These are phyloP conservation scores for Dendrolimus pini DNA, from an alignment of 2,888 invertebrate species.

Conservation along the genomic window DNA sequence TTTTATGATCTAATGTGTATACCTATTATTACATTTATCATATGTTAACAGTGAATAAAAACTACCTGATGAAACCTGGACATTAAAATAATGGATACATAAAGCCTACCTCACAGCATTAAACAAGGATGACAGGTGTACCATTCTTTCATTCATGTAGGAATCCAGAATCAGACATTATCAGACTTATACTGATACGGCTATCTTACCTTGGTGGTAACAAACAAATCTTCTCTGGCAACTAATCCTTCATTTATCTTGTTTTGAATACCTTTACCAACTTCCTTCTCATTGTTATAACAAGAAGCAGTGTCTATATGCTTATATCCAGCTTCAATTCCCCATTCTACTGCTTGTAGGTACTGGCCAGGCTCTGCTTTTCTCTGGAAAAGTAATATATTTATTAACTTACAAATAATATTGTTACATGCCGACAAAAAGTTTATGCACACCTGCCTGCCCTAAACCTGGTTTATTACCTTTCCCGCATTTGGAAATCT, in stretches of 20 bases:
- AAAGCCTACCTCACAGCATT: too few species aligned
- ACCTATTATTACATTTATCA: neutral
- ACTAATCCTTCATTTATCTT: constrained; percentile 65
- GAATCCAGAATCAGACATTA: too few species aligned
- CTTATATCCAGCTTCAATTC: constrained; percentile 66
- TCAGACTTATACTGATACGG: too few species aligned
- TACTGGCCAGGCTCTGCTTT: constrained; percentile 46
- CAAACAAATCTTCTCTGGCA: constrained; percentile 66
- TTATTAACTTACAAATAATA: too few species aligned
- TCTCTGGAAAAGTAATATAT: constrained; percentile 31
- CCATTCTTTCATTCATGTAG: too few species aligned
- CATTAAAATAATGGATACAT: neutral
- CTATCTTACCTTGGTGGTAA: constrained; percentile 71
- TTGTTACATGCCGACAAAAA: too few species aligned
- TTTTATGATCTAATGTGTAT: neutral
- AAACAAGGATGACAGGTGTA: too few species aligned
- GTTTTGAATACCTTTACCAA: constrained; percentile 62
- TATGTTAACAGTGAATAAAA: neutral
- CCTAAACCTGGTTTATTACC: too few species aligned
- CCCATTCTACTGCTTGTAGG: constrained; percentile 63
- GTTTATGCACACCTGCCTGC: too few species aligned
- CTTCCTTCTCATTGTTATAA: constrained; percentile 69
- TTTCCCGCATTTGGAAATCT: too few species aligned
- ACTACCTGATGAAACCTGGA: neutral
- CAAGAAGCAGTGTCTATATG: constrained; percentile 72